Base-by-base conservation (phyloP, 2,113 vertebrate genomes). In the Pangasianodon hypophthalmus region DNA sequence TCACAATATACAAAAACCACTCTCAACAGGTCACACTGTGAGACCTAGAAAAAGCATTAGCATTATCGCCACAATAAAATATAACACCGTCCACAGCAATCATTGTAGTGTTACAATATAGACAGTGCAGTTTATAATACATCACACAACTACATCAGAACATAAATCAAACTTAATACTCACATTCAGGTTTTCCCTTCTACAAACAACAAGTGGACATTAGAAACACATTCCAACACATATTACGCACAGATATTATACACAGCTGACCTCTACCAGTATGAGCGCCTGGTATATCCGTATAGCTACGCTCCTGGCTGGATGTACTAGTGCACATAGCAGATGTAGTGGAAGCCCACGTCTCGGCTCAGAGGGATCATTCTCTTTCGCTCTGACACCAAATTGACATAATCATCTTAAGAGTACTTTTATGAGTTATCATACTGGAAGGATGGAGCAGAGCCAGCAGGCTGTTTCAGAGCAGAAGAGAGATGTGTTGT, bases 381-480 rank as follows among this genome's bases (percentile, higher is more conserved):
- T 88, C 26, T 48, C 41, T 64, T 62, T 80, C 19, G 14, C 29
- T 64, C 58, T 88, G 75, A 64, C 44, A 88, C 10, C 87, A 62
- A 64, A 37, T 32, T 64, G 54, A 80, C 16, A 29, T 75, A 79
- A 87, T 87, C 48, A 9, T 80, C 86, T 41, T 73, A 73, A 41
- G 16, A 73, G 32, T 73, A 41, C 86, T 50, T 88, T 88, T 88
- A 75, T 16, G 26, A 80, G 56, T 44, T 48, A 80, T 80, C 56
- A 77, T 64, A 6, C 32, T 50, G 73, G 24, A 62, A 21, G 24
- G 11, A 64, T 50, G 73, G 54, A 87, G 41, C 13, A 29, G 71
- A 79, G 73, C 44, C 69, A 87, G 71, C 32, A 58, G 32, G 64
- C 85, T 77, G 32, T 46, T 62, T 18, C 26, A 64, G 10, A 44